Base-by-base conservation (phyloP, 2,888 invertebrate species). In the Octonoba sinensis region DNA sequence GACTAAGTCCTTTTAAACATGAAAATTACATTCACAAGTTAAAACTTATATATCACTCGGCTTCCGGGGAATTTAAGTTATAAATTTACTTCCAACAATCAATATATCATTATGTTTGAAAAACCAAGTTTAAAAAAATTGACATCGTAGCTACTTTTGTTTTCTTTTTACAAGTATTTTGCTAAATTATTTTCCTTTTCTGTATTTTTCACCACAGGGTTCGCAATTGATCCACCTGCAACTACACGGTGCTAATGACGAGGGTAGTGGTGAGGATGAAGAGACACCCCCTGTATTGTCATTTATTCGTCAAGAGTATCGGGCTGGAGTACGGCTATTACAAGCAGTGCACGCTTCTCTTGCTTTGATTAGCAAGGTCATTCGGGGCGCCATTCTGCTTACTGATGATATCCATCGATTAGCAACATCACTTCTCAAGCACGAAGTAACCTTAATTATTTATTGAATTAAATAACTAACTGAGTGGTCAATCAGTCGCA, bases 301-400 rank as follows among this genome's bases (percentile, higher is more conserved):
- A 6, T 93, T 93, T 87, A 89, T 94, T 18, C 85, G 87, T 2
- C 90, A 93, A 84, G 94, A 95, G 87, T 90, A 91, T 77, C 90
- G 88, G 79, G 90, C 91, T 83, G 91, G 91, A 0, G 87, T 92
- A n/a, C 88, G 87, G 66, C 88, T 93, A 59, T 90, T 93, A 12
- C 92, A 92, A 86, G 87, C 87, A 24, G 91, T 94, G 11, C 93
- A 93, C 86, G 89, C 90, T 71, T 89, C 90, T 59, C 89, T 93
- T 76, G 90, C 92, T 0, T 87, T 88, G 2, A 88, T 93, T 16
- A 92, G 92, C 86, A 91, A 91, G 87, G 91, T 92, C 54, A 90
- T 92, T 81, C 89, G 92, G 85, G 92, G 92, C 16, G 88, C 90
- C n/a, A 87, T 89, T 59, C 87, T 90, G 12, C 89, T 92, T 0